Evolutionary conservation across 2,888 invertebrate genomes (phyloP), one percentile per base, ranked within the genome.

Genomic region (Julus scandinavius): DNA sequence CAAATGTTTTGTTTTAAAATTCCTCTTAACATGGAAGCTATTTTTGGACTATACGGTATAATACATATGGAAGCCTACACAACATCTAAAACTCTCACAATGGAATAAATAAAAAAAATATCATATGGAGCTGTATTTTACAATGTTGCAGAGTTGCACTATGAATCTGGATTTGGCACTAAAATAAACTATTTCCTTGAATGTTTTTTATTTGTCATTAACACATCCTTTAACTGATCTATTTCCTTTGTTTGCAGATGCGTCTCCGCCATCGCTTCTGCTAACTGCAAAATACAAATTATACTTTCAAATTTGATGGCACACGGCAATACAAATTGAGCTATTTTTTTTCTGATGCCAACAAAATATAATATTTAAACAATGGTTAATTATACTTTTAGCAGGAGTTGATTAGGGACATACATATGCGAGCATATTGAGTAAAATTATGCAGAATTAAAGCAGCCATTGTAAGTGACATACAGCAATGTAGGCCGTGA

Each of bases 231-330:
- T 15, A 94, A 91, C 91, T 93, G 93, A 90, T 94, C 93, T n/a
- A 94, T 91, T 92, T 94, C 94, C 90, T 93, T 93, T 90, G 93
- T 93, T 90, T 94, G 93, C 84, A 93, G 91, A 90, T 94, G 93
- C 89, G 93, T 92, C 90, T 94, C 94, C 2, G 94, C 94, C 80
- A 94, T 94, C 89, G 93, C 94, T 91, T 96, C 95, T 0, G 96
- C 95, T 91, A 94, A 91, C 94, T 94, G 91, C 87, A 92, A 93
- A 89, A 90, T 86, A 38, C 45, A 85, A 85, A 85, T 41, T 29
- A 85, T n/a, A n/a, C 17, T n/a, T 83, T 41, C 41, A 85, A 9
- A 40, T 85, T 13, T 3, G 45, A 41, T 85, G 17, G 85, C 7
- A 6, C 40, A 20, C 13, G 17, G 85, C 6, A 85, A 85, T 45